Evolutionary conservation across 2,888 invertebrate genomes (phyloP).

Genomic region (Marronus borbonicus): DNA sequence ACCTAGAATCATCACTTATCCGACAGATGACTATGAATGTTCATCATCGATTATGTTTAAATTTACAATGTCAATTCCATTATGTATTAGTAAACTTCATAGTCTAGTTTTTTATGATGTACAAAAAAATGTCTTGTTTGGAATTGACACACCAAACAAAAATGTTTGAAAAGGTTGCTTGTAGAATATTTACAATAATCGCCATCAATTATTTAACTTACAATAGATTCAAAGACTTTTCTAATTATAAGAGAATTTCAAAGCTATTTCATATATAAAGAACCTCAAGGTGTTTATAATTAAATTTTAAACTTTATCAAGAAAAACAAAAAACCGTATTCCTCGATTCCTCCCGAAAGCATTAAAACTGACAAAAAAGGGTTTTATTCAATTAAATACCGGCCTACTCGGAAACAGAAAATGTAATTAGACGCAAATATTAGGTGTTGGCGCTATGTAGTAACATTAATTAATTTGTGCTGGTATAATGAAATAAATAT

Average conservation of each 20-base stretch:
- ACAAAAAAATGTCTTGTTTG: too few species aligned
- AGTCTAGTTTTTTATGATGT: too few species aligned
- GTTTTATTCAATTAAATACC: conserved; percentile 13
- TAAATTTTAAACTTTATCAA: conserved; percentile 20
- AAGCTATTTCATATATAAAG: not conserved
- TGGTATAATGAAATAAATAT: too few species aligned
- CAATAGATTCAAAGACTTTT: not conserved
- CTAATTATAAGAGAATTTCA: not conserved
- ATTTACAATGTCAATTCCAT: too few species aligned
- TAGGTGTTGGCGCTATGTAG: not conserved
- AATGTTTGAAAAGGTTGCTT: too few species aligned
- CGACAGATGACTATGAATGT: too few species aligned
- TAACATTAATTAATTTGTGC: not conserved
- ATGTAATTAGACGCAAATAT: not conserved
- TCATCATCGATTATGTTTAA: too few species aligned
- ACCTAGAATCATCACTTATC: too few species aligned
- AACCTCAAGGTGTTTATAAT: conserved; percentile 3
- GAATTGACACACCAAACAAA: too few species aligned
- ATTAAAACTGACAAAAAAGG: not conserved
- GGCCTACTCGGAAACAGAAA: not conserved
- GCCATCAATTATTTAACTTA: too few species aligned
- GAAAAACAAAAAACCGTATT: not conserved
- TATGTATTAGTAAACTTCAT: too few species aligned
- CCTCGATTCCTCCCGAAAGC: not conserved
- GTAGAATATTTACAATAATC: too few species aligned